Evolutionary conservation across 2,113 vertebrate genomes (phyloP).

Genomic region (Corythornis cristatus): DNA sequence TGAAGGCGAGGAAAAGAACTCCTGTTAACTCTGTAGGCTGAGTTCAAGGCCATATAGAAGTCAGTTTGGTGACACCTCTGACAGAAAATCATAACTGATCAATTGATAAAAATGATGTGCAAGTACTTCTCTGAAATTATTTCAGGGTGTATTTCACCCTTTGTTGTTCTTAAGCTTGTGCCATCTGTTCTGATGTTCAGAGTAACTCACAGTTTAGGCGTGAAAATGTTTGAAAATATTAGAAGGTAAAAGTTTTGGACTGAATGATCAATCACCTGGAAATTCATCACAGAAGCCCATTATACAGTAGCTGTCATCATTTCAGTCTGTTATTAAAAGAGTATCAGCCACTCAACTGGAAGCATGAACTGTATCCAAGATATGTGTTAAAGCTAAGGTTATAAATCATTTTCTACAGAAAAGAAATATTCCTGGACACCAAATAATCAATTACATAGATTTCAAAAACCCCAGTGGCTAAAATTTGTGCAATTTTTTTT

Average conservation of each 20-base stretch:
- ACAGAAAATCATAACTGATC: not conserved
- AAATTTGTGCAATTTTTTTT: not conserved
- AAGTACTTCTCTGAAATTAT: not conserved
- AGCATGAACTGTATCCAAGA: slow-evolving; percentile 29
- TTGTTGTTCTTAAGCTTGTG: not conserved
- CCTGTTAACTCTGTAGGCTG: not conserved
- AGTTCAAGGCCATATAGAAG: not conserved
- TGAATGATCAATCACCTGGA: not conserved
- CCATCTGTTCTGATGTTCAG: not conserved
- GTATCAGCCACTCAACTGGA: slow-evolving; percentile 21
- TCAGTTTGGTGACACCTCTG: not conserved
- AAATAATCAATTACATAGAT: slow-evolving; percentile 18
- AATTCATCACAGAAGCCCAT: slow-evolving; percentile 25
- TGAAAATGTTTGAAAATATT: slow-evolving; percentile 23
- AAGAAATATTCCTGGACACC: slow-evolving; percentile 18
- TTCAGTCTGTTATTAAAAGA: slow-evolving; percentile 44
- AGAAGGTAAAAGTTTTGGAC: slow-evolving; percentile 33
- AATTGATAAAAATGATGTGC: not conserved
- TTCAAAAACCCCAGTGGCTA: not conserved
- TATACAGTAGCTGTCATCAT: slow-evolving; percentile 32
- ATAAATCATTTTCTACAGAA: slow-evolving; percentile 27
- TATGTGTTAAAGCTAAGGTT: not conserved
- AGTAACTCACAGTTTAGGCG: not conserved
- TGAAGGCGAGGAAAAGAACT: not conserved
- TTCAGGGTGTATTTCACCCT: not conserved